These are phyloP conservation scores for Drosophila quadrilineata DNA, from an alignment of 1,140 invertebrate species.

Conservation along the genomic window DNA sequence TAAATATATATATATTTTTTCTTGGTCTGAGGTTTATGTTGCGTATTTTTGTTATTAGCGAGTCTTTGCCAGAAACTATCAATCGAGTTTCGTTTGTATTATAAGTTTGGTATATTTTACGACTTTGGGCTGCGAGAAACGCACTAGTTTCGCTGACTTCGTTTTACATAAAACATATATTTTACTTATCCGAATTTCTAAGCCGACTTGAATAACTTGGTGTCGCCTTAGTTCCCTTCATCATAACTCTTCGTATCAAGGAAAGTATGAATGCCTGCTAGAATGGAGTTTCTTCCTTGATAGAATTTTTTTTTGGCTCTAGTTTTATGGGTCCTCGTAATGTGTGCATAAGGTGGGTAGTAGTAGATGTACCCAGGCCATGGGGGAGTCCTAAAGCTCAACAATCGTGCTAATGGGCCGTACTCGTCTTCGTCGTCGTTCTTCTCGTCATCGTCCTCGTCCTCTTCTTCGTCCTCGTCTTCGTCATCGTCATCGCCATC, in stretches of 20 bases:
- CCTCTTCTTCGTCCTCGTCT: conserved; percentile 1
- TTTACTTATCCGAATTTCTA: conserved; percentile 41
- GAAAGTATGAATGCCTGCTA: conserved; percentile 2
- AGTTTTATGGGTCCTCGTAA: conserved; percentile 69
- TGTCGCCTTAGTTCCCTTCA: conserved; percentile 1
- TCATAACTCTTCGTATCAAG: no score
- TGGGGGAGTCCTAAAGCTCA: conserved; percentile 65
- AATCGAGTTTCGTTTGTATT: not conserved
- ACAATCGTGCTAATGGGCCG: conserved; percentile 76
- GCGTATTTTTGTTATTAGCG: no score
- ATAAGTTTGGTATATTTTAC: not conserved
- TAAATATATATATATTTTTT: no score
- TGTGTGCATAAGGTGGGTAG: no score
- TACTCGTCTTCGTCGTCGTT: conserved; percentile 56
- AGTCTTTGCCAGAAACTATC: not conserved
- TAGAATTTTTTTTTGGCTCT: conserved; percentile 32
- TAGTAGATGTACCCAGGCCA: conserved; percentile 43
- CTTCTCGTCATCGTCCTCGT: conserved; percentile 20
- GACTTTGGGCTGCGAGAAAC: not conserved
- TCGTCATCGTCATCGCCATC: conserved; percentile 3
- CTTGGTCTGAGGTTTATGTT: no score
- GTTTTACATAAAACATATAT: conserved; percentile 43
- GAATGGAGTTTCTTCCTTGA: conserved; percentile 1
- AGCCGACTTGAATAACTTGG: conserved; percentile 53
- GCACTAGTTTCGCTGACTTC: not conserved